Conservation (phyloP, 2,113 vertebrate species). For the Neodon shergylaensis region DNA sequence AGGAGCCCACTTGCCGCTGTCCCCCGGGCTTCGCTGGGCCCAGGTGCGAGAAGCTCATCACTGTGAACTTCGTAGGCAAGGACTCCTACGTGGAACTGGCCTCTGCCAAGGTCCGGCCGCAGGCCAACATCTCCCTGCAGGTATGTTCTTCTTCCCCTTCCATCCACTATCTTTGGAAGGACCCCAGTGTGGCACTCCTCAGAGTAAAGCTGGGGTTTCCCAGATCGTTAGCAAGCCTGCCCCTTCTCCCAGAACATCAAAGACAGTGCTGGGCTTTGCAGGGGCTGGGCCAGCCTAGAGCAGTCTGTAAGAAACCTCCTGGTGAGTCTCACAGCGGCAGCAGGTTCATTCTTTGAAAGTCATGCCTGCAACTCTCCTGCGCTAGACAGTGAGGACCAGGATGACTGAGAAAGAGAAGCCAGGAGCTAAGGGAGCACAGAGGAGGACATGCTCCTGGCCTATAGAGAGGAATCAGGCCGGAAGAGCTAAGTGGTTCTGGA, state of each 20-base stretch:
- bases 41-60: constrained; percentile 96
- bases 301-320: background rate
- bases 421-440: background rate
- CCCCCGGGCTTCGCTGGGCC: constrained; percentile 93
- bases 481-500: background rate
- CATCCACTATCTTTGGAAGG: background rate
- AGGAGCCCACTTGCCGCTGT: constrained; percentile 96
- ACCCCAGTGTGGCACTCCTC: accelerated
- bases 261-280: background rate
- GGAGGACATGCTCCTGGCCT: too few relatives aligned
- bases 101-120: constrained; percentile 90
- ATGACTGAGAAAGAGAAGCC: background rate
- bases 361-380: background rate
- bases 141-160: constrained; percentile 74
- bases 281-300: background rate
- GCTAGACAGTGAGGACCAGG: background rate
- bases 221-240: background rate
- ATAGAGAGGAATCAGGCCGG: background rate
- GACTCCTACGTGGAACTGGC: constrained; percentile 95
- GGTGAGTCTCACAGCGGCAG: background rate
- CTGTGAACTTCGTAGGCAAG: constrained; percentile 96
- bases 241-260: background rate
- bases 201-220: background rate
- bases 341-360: background rate
- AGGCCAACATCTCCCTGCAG: constrained; percentile 97